Evolutionary conservation across 2,888 invertebrate genomes (phyloP).

Genomic region (Chrysolina oricalcia): DNA sequence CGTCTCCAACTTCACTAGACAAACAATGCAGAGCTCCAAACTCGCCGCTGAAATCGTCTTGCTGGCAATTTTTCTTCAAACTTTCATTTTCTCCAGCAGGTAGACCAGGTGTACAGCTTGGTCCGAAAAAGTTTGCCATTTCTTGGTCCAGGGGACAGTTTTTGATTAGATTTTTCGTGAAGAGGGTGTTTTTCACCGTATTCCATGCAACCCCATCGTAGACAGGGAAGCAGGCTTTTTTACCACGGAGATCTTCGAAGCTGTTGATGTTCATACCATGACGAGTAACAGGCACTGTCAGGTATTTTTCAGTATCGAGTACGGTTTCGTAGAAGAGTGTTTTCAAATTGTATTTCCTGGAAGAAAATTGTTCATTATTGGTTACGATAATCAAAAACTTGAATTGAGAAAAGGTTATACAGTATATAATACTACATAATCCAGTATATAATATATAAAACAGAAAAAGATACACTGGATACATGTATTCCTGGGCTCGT

Average conservation of each 20-base stretch:
- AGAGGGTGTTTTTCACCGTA: slow-evolving; percentile 73
- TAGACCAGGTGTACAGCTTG: slow-evolving; percentile 78
- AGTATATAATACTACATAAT: too few relatives aligned
- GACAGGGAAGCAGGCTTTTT: slow-evolving; percentile 86
- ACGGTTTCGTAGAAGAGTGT: slow-evolving; percentile 79
- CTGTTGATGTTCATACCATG: slow-evolving; percentile 74
- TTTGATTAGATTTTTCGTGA: slow-evolving; percentile 64
- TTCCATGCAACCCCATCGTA: slow-evolving; percentile 84
- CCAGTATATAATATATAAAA: too few relatives aligned
- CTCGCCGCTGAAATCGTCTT: slow-evolving; percentile 74
- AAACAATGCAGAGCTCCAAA: slow-evolving; percentile 80
- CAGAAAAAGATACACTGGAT: too few relatives aligned
- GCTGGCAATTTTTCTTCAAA: slow-evolving; percentile 55
- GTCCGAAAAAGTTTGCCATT: slow-evolving; percentile 77
- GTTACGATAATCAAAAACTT: not conserved
- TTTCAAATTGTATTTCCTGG: slow-evolving; percentile 74
- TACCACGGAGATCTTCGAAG: slow-evolving; percentile 80
- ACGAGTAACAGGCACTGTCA: slow-evolving; percentile 81
- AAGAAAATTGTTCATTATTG: slow-evolving; percentile 29
- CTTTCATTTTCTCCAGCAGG: slow-evolving; percentile 61
- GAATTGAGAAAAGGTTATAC: too few relatives aligned
- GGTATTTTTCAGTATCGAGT: slow-evolving; percentile 76
- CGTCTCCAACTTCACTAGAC: slow-evolving; percentile 80
- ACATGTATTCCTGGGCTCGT: too few relatives aligned
- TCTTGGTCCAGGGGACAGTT: slow-evolving; percentile 70